Base-by-base conservation (phyloP, 2,113 vertebrate genomes). In the Syrmaticus mikado region DNA sequence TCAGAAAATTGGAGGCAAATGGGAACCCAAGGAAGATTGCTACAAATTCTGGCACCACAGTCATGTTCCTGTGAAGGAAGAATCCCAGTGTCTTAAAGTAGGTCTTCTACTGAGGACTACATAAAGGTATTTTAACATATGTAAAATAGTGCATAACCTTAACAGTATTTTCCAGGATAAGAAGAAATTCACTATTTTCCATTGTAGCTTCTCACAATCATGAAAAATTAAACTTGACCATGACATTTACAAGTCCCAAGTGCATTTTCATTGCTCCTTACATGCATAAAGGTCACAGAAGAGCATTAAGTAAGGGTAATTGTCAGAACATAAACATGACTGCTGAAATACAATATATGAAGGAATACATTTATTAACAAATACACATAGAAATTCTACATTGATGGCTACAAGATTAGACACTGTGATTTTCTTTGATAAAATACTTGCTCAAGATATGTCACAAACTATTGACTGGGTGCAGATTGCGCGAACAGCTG, bases 401-500 rank as follows among this genome's bases (percentile, higher is more conserved):
- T 13, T 86, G 80, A 89, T 64, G 27, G 41, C 38, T 80, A 81
- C 46, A 86, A 68, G 27, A 14, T 81, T 48, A 85, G 87, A 74
- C 48, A 43, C 2, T 4, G 9, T 77, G 34, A 38, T 2, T 7
- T 13, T 36, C 85, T 92, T 45, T 80, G 14, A 75, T 67, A 57
- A 80, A 79, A 40, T 66, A 73, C 32, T 68, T 76, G 66, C 67
- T 89, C 36, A 60, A 45, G 21, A 48, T 65, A 61, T 34, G 36
- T 76, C 64, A 82, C 17, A 68, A 78, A 11, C 15, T 75, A 68
- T 52, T 85, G 86, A 57, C 1, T 53, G n/a, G 65, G 48, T 78
- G 18, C 53, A 93, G 66, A 86, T 85, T 92, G 66, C 79, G 82
- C 61, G 53, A 93, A 93, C 60, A 97, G 78, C 92, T 95, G 84